phyloP scores from a whole-genome alignment of 23 tunicate species.

The Halocynthia roretzi region DNA sequence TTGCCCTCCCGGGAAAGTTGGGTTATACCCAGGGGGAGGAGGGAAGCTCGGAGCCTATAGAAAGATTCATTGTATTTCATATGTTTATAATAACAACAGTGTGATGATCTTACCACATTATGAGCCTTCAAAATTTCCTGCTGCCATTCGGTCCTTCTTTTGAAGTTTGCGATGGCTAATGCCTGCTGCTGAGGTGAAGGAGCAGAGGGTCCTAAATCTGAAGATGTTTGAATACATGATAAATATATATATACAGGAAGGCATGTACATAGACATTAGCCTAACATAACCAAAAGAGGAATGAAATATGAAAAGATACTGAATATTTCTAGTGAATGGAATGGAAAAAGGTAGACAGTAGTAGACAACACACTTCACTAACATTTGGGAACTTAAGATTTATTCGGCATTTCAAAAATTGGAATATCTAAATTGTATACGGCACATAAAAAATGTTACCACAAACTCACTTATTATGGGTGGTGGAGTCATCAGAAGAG shows the following conservation, averaged over 20 bases:
- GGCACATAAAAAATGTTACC: background rate
- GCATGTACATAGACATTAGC: too few species aligned
- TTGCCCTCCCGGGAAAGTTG: too few species aligned
- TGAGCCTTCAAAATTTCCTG: conserved; percentile 26
- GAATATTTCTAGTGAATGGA: background rate
- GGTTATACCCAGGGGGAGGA: too few species aligned
- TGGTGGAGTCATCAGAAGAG: conserved; percentile 43
- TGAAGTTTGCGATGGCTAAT: conserved; percentile 12
- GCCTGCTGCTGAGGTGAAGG: background rate
- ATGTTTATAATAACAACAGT: too few species aligned
- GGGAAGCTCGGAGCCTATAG: too few species aligned
- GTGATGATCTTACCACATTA: conserved; percentile 14
- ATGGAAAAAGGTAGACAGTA: background rate
- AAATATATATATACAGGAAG: too few species aligned
- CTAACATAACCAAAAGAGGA: too few species aligned
- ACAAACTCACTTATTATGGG: conserved; percentile 48
- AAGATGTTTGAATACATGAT: too few species aligned
- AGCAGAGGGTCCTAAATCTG: conserved; percentile 12
- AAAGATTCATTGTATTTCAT: too few species aligned
- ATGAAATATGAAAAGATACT: background rate
- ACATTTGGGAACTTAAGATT: background rate
- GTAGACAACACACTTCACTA: background rate
- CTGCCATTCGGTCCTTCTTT: conserved; percentile 16
- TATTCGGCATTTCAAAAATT: background rate
- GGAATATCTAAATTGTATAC: background rate